Conservation (phyloP, 2,113 vertebrate species). For the Tragulus kanchil region DNA sequence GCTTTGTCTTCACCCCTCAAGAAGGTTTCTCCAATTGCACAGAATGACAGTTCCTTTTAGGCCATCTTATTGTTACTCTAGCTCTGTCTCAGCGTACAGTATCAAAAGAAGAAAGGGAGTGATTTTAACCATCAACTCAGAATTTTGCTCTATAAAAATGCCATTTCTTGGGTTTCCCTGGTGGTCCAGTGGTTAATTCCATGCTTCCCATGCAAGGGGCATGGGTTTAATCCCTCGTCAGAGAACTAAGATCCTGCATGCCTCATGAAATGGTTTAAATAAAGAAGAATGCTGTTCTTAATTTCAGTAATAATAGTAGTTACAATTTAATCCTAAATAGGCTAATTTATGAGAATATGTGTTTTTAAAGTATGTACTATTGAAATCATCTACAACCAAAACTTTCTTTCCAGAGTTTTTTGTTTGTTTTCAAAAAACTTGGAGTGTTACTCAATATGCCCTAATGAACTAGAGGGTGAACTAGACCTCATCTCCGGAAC, state of each 20-base stretch:
- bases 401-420: background rate
- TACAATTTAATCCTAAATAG: background rate
- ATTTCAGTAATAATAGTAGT: background rate
- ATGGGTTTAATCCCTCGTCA: background rate
- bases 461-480: background rate
- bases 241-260: background rate
- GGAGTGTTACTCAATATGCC: background rate
- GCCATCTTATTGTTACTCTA: background rate
- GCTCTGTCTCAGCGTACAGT: background rate
- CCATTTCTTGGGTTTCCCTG: background rate
- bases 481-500: background rate
- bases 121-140: background rate
- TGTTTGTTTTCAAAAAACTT: background rate
- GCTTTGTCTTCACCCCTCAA: background rate
- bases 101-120: background rate
- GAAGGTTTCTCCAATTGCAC: background rate
- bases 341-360: background rate
- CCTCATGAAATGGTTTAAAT: background rate
- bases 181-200: background rate
- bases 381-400: background rate
- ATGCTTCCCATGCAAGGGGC: background rate
- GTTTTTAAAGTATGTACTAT: background rate
- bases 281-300: background rate
- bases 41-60: no score
- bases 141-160: constrained; percentile 1